A percentile compares a stretch with the other conserved stretches of the same genome.
phyloP scores from a whole-genome alignment of 2,888 invertebrate genomes.

The Seira musarum region DNA sequence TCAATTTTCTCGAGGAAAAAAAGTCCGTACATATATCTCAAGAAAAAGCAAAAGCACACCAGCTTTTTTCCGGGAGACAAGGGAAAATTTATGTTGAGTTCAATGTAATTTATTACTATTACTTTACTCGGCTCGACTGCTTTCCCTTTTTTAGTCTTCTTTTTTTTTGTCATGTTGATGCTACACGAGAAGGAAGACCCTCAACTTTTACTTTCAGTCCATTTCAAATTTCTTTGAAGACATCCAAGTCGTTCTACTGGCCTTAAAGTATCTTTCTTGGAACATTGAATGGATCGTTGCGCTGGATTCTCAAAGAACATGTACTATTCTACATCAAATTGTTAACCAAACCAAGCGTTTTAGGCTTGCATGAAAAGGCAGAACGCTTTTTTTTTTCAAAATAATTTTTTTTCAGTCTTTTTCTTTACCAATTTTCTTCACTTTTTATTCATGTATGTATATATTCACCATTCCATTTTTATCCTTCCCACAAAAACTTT shows the following conservation, averaged over 20 bases:
- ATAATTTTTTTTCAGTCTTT: conserved; percentile 52
- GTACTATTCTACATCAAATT: too few species aligned
- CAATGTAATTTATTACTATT: conserved; percentile 67
- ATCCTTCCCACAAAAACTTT: conserved; percentile 41
- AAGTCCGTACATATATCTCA: conserved; percentile 29
- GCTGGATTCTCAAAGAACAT: too few species aligned
- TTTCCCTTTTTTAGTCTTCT: conserved; percentile 51
- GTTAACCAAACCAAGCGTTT: conserved; percentile 42
- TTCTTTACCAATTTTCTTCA: conserved; percentile 59
- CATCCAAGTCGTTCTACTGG: conserved; percentile 56
- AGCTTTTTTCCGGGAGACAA: conserved; percentile 61
- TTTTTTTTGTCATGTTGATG: conserved; percentile 53
- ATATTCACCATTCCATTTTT: conserved; percentile 51
- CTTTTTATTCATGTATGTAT: too few species aligned
- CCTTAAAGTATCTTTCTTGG: conserved; percentile 57
- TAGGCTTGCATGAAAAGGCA: too few species aligned
- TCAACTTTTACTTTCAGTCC: conserved; percentile 58
- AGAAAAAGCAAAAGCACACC: conserved; percentile 39
- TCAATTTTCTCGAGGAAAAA: not conserved
- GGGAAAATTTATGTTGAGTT: conserved; percentile 68
- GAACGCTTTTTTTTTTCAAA: conserved; percentile 42
- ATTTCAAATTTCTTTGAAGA: too few species aligned
- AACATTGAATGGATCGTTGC: conserved; percentile 57
- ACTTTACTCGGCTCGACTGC: conserved; percentile 62
- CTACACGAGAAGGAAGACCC: conserved; percentile 36